Base-by-base conservation (phyloP, 2,797 vertebrate species). In the Lophotriccus pileatus region DNA sequence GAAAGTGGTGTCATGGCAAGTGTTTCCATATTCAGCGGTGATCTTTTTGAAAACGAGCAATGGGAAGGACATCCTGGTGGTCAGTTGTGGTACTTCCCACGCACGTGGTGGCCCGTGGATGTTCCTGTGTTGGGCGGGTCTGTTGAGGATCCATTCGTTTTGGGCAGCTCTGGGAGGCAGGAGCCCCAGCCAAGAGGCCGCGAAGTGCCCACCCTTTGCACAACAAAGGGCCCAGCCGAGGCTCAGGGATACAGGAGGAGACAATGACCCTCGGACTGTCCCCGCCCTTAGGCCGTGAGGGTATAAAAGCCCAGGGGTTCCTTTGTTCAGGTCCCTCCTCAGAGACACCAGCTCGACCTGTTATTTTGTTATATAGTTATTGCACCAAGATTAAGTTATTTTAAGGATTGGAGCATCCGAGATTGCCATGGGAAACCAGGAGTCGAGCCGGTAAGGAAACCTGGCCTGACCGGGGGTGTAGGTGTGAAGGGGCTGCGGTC, bases 301-400 rank as follows among this genome's bases (percentile, higher is more conserved):
- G 25, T 10, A 39, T 23, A 27, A 64, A 72, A 89, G 2, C 43
- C 37, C 21, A 8, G 28, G 17, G 9, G 12, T 39, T 77, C 66
- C 66, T 59, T 58, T 58, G 18, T 46, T 52, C 0, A 0, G 28
- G 41, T 16, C 30, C 12, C 18, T 22, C 6, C 23, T 52, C 1
- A 0, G 24, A 46, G 56, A 44, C n/a, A 39, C 37, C 17, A 14
- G 21, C 50, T 58, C 2, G 1, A 52, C 50, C 37, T 64, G 37
- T 46, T 37, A 34, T 17, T 58, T 46, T 64, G 5, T 41, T 21
- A 21, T 15, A 34, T 14, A 56, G 10, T 37, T 39, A 5, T 21
- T 37, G 20, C 16, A 76, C 16, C 32, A 14, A 64, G 17, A 34
- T 32, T 39, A 64, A 39, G 46, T 46, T 12, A 20, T 39, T 52